phyloP scores from a whole-genome alignment of 2,888 invertebrate species.

The Biston stratarius region DNA sequence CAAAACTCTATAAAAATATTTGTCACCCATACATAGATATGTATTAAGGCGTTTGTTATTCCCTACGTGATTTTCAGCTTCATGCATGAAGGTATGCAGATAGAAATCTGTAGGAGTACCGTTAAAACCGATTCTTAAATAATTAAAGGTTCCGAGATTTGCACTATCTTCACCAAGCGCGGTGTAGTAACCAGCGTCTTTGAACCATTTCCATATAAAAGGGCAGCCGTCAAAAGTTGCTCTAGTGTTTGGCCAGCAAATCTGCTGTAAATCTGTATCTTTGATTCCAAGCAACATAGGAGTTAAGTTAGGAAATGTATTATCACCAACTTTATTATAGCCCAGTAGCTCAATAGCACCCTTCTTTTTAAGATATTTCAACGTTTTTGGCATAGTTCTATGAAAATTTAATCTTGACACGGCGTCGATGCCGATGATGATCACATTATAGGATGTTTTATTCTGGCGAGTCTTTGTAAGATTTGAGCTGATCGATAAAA shows the following conservation, averaged over 20 bases:
- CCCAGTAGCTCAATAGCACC: conserved; percentile 93
- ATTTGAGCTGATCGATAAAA: conserved; percentile 51
- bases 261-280: conserved; percentile 87
- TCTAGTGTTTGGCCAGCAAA: conserved; percentile 87
- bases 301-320: conserved; percentile 96
- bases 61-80: conserved; percentile 89
- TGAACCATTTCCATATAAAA: conserved; percentile 94
- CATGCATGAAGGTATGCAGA: conserved; percentile 90
- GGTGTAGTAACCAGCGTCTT: conserved; percentile 90
- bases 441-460: conserved; percentile 86
- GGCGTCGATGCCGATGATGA: conserved; percentile 94
- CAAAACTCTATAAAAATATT: conserved; percentile 89
- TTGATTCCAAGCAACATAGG: conserved; percentile 92
- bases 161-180: conserved; percentile 94
- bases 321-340: conserved; percentile 97
- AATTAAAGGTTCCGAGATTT: conserved; percentile 93
- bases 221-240: conserved; percentile 92
- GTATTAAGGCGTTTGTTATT: conserved; percentile 88
- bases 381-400: conserved; percentile 92
- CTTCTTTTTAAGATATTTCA: conserved; percentile 86
- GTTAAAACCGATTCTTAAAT: conserved; percentile 91
- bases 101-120: conserved; percentile 95
- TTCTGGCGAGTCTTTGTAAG: conserved; percentile 50
- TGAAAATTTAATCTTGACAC: conserved; percentile 94
- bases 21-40: conserved; percentile 89